These are phyloP conservation scores for Limnephilus rhombicus DNA, from an alignment of 2,888 invertebrate genomes.

Conservation along the genomic window DNA sequence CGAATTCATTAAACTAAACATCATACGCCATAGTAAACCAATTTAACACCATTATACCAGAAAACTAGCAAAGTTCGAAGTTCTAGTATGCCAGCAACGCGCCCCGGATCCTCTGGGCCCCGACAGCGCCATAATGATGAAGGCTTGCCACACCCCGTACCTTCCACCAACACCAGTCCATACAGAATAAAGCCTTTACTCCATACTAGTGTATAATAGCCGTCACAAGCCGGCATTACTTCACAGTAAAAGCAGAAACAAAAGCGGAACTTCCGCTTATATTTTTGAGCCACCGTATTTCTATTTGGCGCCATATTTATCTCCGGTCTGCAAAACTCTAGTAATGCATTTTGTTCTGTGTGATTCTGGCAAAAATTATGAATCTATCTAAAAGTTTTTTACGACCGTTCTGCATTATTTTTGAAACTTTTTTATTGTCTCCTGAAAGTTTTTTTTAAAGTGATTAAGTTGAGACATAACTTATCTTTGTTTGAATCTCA, in stretches of 20 bases:
- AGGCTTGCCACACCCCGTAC: not conserved
- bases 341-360: not conserved
- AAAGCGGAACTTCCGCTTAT: not conserved
- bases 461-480: not conserved
- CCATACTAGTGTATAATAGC: not conserved
- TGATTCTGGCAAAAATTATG: not conserved
- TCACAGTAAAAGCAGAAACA: not conserved
- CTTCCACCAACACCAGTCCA: not conserved
- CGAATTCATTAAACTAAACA: not conserved
- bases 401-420: not conserved
- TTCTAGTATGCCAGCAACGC: not conserved
- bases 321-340: not conserved
- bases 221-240: not conserved
- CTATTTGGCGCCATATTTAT: not conserved
- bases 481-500: not conserved
- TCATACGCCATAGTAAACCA: not conserved
- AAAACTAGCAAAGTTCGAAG: not conserved
- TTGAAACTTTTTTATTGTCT: not conserved
- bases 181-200: not conserved
- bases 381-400: not conserved
- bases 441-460: not conserved
- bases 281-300: not conserved
- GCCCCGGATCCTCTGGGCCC: not conserved
- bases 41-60: not conserved
- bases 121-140: not conserved